Percentiles rank a stretch among this genome's conserved stretches.
These are phyloP conservation scores for Physocephala rufipes DNA, from an alignment of 2,888 invertebrate species.

Conservation along the genomic window DNA sequence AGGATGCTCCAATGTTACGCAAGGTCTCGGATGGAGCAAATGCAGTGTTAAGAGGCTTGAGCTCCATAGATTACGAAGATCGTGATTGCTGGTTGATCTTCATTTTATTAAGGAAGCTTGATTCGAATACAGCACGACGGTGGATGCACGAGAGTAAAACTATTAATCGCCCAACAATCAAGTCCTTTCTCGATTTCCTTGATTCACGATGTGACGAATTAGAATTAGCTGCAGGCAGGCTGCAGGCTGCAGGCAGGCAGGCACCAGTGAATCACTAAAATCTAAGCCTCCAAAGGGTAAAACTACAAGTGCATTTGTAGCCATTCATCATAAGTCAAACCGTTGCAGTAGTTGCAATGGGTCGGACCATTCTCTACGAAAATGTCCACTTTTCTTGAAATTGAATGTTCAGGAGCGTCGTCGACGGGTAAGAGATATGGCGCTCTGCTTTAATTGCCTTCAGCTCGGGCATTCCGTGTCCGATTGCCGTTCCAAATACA, in stretches of 20 bases:
- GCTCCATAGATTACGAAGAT: not conserved
- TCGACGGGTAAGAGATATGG: not conserved
- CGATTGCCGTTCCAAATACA: too few relatives aligned
- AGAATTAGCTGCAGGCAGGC: too few relatives aligned
- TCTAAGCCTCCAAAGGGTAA: too few relatives aligned
- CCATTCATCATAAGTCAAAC: too few relatives aligned
- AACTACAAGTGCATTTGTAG: too few relatives aligned
- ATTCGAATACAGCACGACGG: too few relatives aligned
- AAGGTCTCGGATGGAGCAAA: conserved; percentile 3
- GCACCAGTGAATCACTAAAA: not conserved
- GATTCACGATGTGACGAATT: too few relatives aligned
- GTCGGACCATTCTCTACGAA: too few relatives aligned
- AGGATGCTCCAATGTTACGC: not conserved
- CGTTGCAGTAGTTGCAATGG: too few relatives aligned
- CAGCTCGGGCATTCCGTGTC: not conserved
- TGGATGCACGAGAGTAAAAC: too few relatives aligned
- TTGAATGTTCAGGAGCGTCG: not conserved
- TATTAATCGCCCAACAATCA: too few relatives aligned
- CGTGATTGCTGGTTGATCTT: not conserved
- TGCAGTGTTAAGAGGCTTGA: conserved; percentile 1
- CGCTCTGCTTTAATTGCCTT: conserved; percentile 5
- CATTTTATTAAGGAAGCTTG: conserved; percentile 8
- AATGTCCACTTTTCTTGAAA: not conserved
- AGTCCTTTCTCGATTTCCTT: not conserved
- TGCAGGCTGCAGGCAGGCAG: not conserved